A percentile compares a stretch with the other conserved stretches of the same genome.
These are phyloP conservation scores for Slavum lentiscoides DNA, from an alignment of 2,888 invertebrate species.

Conservation along the genomic window DNA sequence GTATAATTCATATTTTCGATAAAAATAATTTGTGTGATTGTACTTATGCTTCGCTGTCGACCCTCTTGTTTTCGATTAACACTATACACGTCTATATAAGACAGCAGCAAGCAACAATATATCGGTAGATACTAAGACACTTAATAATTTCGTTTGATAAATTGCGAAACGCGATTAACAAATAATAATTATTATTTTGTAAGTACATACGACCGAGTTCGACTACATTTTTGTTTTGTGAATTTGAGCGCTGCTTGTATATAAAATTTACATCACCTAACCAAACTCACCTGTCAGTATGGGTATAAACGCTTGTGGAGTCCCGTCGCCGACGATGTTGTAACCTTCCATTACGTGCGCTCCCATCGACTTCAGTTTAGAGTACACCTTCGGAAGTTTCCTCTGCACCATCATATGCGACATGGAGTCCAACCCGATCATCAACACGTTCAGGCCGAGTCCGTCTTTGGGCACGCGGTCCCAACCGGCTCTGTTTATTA, in stretches of 20 bases:
- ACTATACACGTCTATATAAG: too few species aligned
- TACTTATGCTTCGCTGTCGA: too few species aligned
- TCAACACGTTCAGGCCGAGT: constrained; percentile 72
- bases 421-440: constrained; percentile 87
- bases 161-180: too few species aligned
- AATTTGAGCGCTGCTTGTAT: neutral
- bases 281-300: constrained; percentile 74
- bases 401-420: constrained; percentile 80
- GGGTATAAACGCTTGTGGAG: constrained; percentile 84
- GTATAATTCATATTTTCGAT: too few species aligned
- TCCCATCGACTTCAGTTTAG: constrained; percentile 68
- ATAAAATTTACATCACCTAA: neutral
- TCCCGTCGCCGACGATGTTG: constrained; percentile 86
- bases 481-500: constrained; percentile 62
- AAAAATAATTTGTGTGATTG: too few species aligned
- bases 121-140: too few species aligned
- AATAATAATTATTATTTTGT: neutral
- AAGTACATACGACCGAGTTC: neutral
- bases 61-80: too few species aligned
- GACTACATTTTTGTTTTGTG: too few species aligned
- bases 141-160: too few species aligned
- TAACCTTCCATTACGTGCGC: constrained; percentile 73
- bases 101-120: too few species aligned
- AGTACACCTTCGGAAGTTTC: constrained; percentile 75
- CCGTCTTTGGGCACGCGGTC: constrained; percentile 62